A percentile compares a stretch with the other conserved stretches of the same genome.
Evolutionary conservation across 2,113 vertebrate genomes (phyloP).

Genomic region (Helogale parvula): DNA sequence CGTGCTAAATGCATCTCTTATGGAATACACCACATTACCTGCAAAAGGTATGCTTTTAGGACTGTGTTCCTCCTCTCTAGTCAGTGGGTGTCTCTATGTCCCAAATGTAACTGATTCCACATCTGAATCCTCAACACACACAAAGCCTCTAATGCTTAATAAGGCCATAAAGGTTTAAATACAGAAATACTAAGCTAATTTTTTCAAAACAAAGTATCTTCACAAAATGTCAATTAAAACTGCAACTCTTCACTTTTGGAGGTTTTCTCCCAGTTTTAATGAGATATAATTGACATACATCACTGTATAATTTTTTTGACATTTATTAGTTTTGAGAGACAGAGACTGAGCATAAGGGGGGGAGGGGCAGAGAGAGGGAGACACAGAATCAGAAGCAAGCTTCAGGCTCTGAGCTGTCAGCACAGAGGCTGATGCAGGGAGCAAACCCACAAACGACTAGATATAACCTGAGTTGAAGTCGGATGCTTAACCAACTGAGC

Average conservation of each 20-base stretch:
- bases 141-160: background rate
- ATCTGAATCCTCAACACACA: background rate
- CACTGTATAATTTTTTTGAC: background rate
- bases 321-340: too few relatives aligned
- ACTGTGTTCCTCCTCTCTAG: background rate
- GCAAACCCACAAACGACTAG: too few relatives aligned
- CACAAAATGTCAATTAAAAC: background rate
- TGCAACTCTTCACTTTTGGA: background rate
- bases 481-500: too few relatives aligned
- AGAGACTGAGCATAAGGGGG: too few relatives aligned
- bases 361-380: too few relatives aligned
- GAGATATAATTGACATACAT: background rate
- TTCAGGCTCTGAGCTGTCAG: too few relatives aligned
- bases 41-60: background rate
- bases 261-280: background rate
- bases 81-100: background rate
- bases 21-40: fast-evolving
- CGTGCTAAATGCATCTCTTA: background rate
- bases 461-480: too few relatives aligned
- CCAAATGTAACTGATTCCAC: background rate
- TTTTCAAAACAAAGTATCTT: background rate
- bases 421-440: too few relatives aligned
- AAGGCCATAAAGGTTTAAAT: background rate
- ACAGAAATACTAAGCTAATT: background rate
- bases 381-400: too few relatives aligned